phyloP scores from a whole-genome alignment of 2,888 invertebrate species.

The Pyrrhosoma nymphula region DNA sequence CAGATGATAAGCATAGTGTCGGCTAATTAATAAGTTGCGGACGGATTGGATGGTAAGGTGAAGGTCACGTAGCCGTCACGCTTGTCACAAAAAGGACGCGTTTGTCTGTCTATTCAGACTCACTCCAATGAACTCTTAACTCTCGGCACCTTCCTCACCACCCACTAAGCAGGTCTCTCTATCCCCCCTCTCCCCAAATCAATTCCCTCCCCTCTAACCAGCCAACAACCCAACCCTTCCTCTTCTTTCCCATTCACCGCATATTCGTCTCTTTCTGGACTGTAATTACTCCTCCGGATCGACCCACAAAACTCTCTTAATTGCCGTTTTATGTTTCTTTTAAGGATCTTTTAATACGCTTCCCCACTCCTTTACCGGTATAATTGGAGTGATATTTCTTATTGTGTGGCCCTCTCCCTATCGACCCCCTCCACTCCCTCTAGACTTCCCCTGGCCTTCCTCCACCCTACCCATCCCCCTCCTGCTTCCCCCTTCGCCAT shows the following conservation, averaged over 20 bases:
- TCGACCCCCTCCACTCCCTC: not conserved
- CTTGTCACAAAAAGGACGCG: too few species aligned
- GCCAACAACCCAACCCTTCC: not conserved
- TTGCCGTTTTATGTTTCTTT: slow-evolving; percentile 65
- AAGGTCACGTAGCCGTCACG: too few species aligned
- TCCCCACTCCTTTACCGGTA: slow-evolving; percentile 46
- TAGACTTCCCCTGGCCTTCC: not conserved
- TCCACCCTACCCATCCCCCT: not conserved
- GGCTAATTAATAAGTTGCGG: too few species aligned
- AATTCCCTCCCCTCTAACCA: not conserved
- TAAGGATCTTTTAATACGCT: slow-evolving; percentile 65
- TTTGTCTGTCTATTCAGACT: too few species aligned
- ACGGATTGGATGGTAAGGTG: too few species aligned
- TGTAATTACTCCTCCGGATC: slow-evolving; percentile 53
- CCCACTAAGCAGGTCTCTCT: too few species aligned
- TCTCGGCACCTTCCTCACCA: not conserved
- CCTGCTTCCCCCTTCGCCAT: not conserved
- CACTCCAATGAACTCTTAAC: not conserved
- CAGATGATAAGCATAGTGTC: too few species aligned
- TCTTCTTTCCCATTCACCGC: slow-evolving; percentile 57
- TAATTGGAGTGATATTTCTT: slow-evolving; percentile 66
- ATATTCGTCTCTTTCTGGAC: slow-evolving; percentile 1
- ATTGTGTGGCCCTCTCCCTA: not conserved
- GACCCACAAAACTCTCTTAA: slow-evolving; percentile 59
- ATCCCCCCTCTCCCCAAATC: not conserved